Base-by-base conservation (phyloP, 2,888 invertebrate species). In the Epinotia demarniana region DNA sequence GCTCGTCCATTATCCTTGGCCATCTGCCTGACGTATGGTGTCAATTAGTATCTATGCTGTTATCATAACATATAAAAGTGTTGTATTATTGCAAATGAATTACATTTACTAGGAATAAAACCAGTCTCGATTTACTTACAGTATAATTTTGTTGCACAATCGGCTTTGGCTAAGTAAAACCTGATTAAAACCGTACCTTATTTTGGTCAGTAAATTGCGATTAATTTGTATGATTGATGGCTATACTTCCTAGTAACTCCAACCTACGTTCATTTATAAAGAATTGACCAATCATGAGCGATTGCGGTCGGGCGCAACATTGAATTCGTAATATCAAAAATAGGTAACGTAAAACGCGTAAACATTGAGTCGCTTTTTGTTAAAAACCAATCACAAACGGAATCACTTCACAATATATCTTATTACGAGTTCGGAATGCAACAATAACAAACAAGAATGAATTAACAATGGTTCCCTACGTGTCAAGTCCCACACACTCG, bases 401-500 rank as follows among this genome's bases (percentile, higher is more conserved):
- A 82, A 80, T 83, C 80, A 81, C 80, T 74, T 78, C 78, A 83
- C 81, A 81, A 81, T 77, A 80, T 77, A 80, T 77, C 80, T 81
- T 81, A 80, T 81, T 83, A 83, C 82, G 79, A 81, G 81, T 77
- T 79, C 83, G 87, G 87, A 87, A 89, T 88, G 83, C 85, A 85
- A 88, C 87, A 90, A 90, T 89, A 91, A 91, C 90, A 90, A 91
- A 91, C 89, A 89, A 89, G 87, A 85, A 85, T 87, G 88, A 86
- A 88, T 88, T 88, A 90, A 93, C 92, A 93, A 93, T 93, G 87
- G 90, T 89, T 87, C 91, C 90, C 88, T 90, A 91, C 93, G 93
- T 93, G 93, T 93, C 92, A 92, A 92, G 92, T 92, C 92, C 92
- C 92, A 92, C 93, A 92, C 93, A 91, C 89, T 92, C 89, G 91